A percentile compares a stretch with the other conserved stretches of the same genome.
phyloP scores from a whole-genome alignment of 2,888 invertebrate genomes.

The Enchytraeus crypticus region DNA sequence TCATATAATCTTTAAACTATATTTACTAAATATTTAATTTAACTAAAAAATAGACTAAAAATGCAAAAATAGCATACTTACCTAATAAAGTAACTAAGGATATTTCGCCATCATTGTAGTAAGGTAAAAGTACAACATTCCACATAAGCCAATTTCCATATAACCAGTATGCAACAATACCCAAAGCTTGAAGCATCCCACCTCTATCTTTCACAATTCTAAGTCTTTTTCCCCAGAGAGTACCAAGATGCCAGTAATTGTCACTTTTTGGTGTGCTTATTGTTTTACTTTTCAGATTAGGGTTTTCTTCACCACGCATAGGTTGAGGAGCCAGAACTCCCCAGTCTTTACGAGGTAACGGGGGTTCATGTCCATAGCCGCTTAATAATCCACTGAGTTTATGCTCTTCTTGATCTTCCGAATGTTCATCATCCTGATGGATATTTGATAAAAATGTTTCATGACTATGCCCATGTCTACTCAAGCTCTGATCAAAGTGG shows the following conservation, averaged over 20 bases:
- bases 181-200: conserved; percentile 31
- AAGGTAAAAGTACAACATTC: conserved; percentile 38
- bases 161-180: conserved; percentile 38
- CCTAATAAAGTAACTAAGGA: no score
- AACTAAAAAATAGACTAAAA: no score
- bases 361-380: conserved; percentile 10
- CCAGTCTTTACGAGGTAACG: conserved; percentile 6
- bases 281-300: no score
- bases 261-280: not conserved
- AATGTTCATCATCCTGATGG: no score
- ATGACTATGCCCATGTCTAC: no score
- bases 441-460: no score
- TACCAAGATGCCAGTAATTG: conserved; percentile 2
- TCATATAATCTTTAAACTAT: no score
- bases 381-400: conserved; percentile 1
- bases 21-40: no score
- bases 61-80: no score
- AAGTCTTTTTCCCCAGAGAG: conserved; percentile 14
- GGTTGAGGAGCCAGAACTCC: not conserved
- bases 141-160: conserved; percentile 36
- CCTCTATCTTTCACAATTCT: conserved; percentile 18
- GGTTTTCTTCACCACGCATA: not conserved
- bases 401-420: no score
- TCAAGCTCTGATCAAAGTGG: no score
- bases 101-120: conserved; percentile 25